Conservation (phyloP, 1,140 invertebrate genomes). For the Conopomorpha cramerella region DNA sequence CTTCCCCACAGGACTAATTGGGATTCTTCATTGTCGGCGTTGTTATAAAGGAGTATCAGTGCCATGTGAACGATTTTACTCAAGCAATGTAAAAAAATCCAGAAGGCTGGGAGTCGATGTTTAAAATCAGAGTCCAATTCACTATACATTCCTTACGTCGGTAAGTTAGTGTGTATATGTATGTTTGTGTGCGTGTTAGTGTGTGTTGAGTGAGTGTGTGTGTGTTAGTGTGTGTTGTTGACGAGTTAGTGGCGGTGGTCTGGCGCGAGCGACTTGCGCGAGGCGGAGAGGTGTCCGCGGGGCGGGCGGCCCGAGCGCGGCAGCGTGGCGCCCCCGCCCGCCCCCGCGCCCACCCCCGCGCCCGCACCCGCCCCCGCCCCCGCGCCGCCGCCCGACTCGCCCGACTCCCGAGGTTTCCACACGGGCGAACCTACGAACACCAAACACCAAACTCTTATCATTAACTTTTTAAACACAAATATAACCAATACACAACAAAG, state of each 20-base stretch:
- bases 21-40: too few relatives aligned
- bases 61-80: too few relatives aligned
- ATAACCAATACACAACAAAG: constrained; percentile 35
- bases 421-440: constrained; percentile 83
- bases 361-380: constrained; percentile 35
- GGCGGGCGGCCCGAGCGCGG: constrained; percentile 54
- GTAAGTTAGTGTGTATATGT: too few relatives aligned
- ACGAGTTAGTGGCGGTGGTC: constrained; percentile 47
- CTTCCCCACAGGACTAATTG: too few relatives aligned
- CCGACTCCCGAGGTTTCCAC: constrained; percentile 86
- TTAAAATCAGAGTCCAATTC: too few relatives aligned
- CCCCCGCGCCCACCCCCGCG: constrained; percentile 13
- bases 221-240: neutral
- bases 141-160: too few relatives aligned
- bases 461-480: constrained; percentile 17
- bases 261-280: constrained; percentile 58
- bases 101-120: too few relatives aligned
- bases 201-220: neutral
- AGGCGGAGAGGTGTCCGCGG: constrained; percentile 49
- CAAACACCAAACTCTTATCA: constrained; percentile 61
- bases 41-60: too few relatives aligned
- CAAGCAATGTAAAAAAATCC: too few relatives aligned
- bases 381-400: constrained; percentile 27
- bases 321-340: constrained; percentile 44
- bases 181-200: too few relatives aligned